Evolutionary conservation across 2,797 vertebrate species (phyloP).

Genomic region (Hydrolagus colliei): DNA sequence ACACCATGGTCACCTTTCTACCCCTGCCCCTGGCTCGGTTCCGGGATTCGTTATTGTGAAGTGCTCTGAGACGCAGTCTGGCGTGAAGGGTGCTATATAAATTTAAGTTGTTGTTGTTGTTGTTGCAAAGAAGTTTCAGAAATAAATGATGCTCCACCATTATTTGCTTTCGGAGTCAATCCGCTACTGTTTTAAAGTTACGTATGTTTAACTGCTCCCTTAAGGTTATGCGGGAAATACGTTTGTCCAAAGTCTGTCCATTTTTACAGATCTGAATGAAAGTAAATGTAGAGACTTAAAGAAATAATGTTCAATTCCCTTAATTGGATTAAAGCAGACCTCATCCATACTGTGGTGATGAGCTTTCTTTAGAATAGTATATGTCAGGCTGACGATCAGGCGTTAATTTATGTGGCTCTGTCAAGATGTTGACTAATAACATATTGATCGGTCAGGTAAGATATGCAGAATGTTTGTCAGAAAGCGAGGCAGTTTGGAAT

Average conservation of each 20-base stretch:
- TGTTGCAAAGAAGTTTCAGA: too few relatives aligned
- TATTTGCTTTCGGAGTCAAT: too few relatives aligned
- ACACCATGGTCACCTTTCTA: too few relatives aligned
- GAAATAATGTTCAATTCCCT: constrained; percentile 54
- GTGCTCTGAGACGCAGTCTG: too few relatives aligned
- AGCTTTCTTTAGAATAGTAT: constrained; percentile 50
- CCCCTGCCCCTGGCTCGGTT: too few relatives aligned
- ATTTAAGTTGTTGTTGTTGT: too few relatives aligned
- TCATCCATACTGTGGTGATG: constrained; percentile 43
- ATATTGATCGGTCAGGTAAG: constrained; percentile 76
- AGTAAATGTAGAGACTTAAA: background rate
- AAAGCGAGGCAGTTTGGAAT: constrained; percentile 54
- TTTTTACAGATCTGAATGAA: background rate
- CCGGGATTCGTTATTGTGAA: too few relatives aligned
- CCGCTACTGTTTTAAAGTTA: too few relatives aligned
- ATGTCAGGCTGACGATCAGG: constrained; percentile 66
- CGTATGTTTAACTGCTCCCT: too few relatives aligned
- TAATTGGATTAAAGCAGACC: constrained; percentile 60
- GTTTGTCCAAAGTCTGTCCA: constrained; percentile 35
- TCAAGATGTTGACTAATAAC: constrained; percentile 88
- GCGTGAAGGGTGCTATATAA: too few relatives aligned
- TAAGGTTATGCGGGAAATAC: background rate
- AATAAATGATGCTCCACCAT: too few relatives aligned
- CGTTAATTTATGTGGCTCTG: constrained; percentile 76
- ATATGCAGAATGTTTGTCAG: constrained; percentile 77